Base-by-base conservation (phyloP, 2,888 invertebrate species). In the Melinaea marsaeus region DNA sequence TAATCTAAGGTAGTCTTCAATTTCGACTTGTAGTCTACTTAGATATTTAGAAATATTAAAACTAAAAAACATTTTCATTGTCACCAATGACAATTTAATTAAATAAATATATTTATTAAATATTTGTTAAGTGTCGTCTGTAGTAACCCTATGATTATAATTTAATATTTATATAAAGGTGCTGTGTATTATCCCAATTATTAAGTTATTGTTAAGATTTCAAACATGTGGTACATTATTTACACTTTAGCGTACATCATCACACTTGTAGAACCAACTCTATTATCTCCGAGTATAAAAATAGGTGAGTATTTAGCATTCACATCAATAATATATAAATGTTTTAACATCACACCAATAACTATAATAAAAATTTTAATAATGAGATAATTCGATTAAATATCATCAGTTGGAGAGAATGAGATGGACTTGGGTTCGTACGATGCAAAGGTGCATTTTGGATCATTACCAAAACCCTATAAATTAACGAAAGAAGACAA, bases 371-470 rank as follows among this genome's bases (percentile, higher is more conserved):
- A 22, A 22, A 57, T 42, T 13, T 45, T 2, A 42, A 13, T 42
- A 42, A 22, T 57, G 22, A 45, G 11, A 3, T 45, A 32, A 47
- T 33, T 33, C 22, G n/a, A 47, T 33, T 35, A 47, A 34, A 13
- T 34, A 47, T 58, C 48, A 47, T 13, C 9, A 61, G 64, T 13
- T 5, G 42, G 2, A 22, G 3, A 32, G 32, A 51, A 51, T 32
- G 22, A 48, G 11, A 3, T 67, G 9, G 58, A 64, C 37, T 55
- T 69, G 11, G 67, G 69, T 0, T 55, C 61, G 6, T 64, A 63
- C 46, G 34, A 60, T 35, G 56, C 42, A 7, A 11, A 35, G 6
- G 56, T 63, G 5, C 51, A 64, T 4, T 48, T 68, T 13, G 70
- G 70, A 7, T 61, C 46, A 11, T 46, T 61, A 13, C 59, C 62